Conservation (phyloP, 2,113 vertebrate genomes). For the Carettochelys insculpta region DNA sequence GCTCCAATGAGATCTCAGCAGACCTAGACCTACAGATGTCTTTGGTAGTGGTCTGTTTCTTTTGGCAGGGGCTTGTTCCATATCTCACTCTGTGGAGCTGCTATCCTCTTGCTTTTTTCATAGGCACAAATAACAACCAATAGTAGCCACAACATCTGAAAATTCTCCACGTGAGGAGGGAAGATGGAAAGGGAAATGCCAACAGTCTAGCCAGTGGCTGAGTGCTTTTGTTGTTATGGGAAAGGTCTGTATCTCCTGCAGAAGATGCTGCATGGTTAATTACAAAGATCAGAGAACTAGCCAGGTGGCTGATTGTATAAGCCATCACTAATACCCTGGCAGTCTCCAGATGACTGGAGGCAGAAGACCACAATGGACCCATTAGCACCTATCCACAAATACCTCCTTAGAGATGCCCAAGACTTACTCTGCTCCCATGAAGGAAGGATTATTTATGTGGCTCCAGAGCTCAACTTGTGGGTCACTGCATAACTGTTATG, state of each 20-base stretch:
- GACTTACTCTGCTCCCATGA: background rate
- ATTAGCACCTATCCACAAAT: background rate
- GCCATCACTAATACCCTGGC: background rate
- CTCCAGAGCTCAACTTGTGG: background rate
- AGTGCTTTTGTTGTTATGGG: background rate
- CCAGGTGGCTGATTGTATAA: background rate
- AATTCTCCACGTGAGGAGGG: slow-evolving; percentile 21
- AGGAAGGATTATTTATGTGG: background rate
- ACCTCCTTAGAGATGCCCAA: background rate
- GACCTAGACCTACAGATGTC: background rate
- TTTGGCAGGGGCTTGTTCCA: slow-evolving; percentile 27
- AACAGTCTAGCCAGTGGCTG: slow-evolving; percentile 5
- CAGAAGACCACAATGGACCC: background rate
- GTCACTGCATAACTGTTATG: background rate
- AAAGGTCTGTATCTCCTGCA: background rate
- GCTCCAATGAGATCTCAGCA: slow-evolving; percentile 52
- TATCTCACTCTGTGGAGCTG: slow-evolving; percentile 50
- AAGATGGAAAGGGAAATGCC: slow-evolving; percentile 32
- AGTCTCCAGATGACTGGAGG: background rate
- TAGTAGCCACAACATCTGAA: slow-evolving; percentile 28
- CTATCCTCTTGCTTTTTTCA: slow-evolving; percentile 49
- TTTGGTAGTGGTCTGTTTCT: slow-evolving; percentile 48
- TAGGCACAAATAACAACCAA: slow-evolving; percentile 30
- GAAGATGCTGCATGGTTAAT: background rate
- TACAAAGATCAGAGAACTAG: too few relatives aligned